phyloP scores from a whole-genome alignment of 2,888 invertebrate species.

The Acleris laterana region DNA sequence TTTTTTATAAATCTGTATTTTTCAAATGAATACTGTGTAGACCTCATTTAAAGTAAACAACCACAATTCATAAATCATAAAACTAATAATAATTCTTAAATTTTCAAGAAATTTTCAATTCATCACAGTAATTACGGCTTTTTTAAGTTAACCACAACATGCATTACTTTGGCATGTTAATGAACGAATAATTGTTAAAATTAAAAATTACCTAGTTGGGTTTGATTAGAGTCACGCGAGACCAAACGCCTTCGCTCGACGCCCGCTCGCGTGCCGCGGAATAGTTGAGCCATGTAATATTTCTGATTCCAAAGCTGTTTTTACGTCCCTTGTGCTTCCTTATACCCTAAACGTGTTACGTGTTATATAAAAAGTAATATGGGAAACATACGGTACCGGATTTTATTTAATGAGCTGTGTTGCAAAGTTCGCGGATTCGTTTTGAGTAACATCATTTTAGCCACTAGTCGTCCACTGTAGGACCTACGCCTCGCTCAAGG shows the following conservation, averaged over 20 bases:
- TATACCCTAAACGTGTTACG: background rate
- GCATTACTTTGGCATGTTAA: conserved; percentile 35
- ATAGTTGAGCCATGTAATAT: conserved; percentile 48
- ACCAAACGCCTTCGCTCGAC: conserved; percentile 43
- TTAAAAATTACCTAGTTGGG: conserved; percentile 45
- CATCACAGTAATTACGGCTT: conserved; percentile 14
- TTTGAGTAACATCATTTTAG: background rate
- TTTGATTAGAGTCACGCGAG: conserved; percentile 55
- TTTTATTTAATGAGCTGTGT: no score
- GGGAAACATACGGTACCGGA: no score
- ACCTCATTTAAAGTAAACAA: background rate
- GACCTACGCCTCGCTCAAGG: no score
- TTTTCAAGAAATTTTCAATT: conserved; percentile 16
- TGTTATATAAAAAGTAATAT: no score
- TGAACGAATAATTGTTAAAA: conserved; percentile 47
- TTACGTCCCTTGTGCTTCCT: background rate
- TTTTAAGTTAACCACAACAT: conserved; percentile 22
- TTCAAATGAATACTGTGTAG: no score
- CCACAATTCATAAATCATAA: background rate
- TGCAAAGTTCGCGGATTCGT: no score
- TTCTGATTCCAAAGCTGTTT: conserved; percentile 18
- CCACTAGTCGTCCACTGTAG: background rate
- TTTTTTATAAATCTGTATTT: no score
- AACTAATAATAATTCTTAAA: background rate
- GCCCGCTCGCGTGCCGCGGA: conserved; percentile 56